These are phyloP conservation scores for Cygnus atratus DNA, from an alignment of 2,113 vertebrate species.

Conservation along the genomic window DNA sequence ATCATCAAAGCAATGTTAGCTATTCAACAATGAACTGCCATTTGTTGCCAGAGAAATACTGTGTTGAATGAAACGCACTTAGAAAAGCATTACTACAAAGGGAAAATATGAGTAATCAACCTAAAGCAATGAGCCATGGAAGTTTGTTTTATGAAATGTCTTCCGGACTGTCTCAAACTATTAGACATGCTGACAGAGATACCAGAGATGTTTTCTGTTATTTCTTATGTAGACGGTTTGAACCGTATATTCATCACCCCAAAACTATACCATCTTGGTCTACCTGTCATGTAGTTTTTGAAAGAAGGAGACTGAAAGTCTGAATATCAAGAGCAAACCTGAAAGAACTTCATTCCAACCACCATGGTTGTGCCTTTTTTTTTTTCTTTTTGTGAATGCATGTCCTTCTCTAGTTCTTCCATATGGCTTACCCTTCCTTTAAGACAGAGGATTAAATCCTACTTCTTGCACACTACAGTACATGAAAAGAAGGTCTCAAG, in stretches of 20 bases:
- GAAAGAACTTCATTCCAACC: not conserved
- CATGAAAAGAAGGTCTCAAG: not conserved
- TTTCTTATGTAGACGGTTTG: constrained; percentile 6
- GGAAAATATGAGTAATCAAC: constrained; percentile 58
- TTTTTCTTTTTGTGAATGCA: not conserved
- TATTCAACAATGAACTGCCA: constrained; percentile 50
- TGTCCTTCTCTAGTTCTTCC: not conserved
- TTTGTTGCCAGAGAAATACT: constrained; percentile 49
- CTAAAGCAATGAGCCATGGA: constrained; percentile 57
- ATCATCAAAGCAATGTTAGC: constrained; percentile 51
- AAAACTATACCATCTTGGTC: not conserved
- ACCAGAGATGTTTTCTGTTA: constrained; percentile 12
- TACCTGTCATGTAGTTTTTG: constrained; percentile 29
- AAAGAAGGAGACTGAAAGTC: constrained; percentile 25
- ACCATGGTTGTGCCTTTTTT: not conserved
- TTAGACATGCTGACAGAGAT: constrained; percentile 54
- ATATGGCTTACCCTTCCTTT: not conserved
- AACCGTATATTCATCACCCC: not conserved
- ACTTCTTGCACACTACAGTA: not conserved
- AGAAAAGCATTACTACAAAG: constrained; percentile 58
- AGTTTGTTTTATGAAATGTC: constrained; percentile 38
- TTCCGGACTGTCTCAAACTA: constrained; percentile 44
- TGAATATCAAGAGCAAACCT: not conserved
- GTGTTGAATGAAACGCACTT: constrained; percentile 64
- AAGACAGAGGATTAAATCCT: not conserved